Base-by-base conservation (phyloP, 2,113 vertebrate species). In the Erinaceus europaeus region DNA sequence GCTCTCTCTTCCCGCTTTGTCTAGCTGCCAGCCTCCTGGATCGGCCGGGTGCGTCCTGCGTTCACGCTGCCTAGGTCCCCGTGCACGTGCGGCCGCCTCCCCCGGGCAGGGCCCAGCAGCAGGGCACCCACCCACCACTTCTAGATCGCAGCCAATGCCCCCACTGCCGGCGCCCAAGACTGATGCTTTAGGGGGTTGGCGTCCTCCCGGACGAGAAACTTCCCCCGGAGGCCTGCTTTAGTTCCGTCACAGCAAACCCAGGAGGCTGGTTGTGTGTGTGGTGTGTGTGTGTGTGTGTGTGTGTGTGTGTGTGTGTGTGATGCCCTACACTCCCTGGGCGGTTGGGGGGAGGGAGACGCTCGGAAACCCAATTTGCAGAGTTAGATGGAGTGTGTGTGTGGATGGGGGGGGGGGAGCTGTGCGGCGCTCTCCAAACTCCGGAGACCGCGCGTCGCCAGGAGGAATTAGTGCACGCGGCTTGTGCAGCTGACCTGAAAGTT, bases 11-110 rank as follows among this genome's bases (percentile, higher is more conserved):
- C 88, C 72, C 12, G 82, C 88, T 93, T 91, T 90, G 91, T 94
- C 89, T 94, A 14, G 14, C 83, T 91, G 91, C 88, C 91, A 93
- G 80, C 76, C 86, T 95, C 73, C 68, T 83, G 83, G 90, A 88
- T 90, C 68, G 27, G 59, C 88, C 1, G 72, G 80, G 72, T 76
- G 52, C 10, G n/a, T 88, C 90, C 79, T 80, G 57, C 34, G 61
- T 84, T 61, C 27, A 73, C 5, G 67, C 50, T 9, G 68, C n/a
- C 32, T 55, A 20, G 32, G 42, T 81, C 42, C 73, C 86, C 81
- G 85, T 53, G 20, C 75, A 75, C 69, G 17, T 83, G 82, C 85
- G 83, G 52, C 67, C 17, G 23, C 48, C 71, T 64, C 50, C 72
- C 11, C 4, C 20, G 36, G 62, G 48, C 50, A 36, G 15, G 52